Conservation (phyloP, 2,113 vertebrate genomes). For the human region GRCh38 chr19:3146501-3147000, state of each 20-base stretch:
- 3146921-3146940: neutral
- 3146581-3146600: neutral
- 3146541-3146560: neutral
- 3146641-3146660: neutral
- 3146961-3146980: neutral
- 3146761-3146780: neutral
- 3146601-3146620: neutral
- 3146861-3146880: no score
- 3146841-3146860: no score
- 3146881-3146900: no score
- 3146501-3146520: neutral
- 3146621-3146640: fast-evolving
- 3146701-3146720: neutral
- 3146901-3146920: no score
- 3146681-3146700: neutral
- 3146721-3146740: no score
- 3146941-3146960: fast-evolving
- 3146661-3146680: neutral
- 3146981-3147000: constrained; percentile 7
- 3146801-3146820: no score
- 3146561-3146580: neutral
- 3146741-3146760: neutral
- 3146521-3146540: neutral
- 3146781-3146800: neutral
- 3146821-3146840: no score